Conservation (phyloP, 2,888 invertebrate genomes). For the Esperia sulphurella region DNA sequence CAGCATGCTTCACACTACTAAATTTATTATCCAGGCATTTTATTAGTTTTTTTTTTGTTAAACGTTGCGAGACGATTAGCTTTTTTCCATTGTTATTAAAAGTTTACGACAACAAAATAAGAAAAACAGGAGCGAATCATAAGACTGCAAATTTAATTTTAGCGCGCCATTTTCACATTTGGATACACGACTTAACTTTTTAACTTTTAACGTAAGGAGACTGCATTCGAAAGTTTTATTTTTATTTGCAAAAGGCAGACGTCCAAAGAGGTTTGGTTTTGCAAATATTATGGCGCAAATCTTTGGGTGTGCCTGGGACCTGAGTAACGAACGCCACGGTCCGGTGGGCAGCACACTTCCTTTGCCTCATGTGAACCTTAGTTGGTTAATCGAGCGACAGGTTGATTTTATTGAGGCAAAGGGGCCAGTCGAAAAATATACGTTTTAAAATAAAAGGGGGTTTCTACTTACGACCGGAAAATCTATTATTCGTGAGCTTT, state of each 20-base stretch:
- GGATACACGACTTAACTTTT: conserved; percentile 1
- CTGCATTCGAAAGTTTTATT: background rate
- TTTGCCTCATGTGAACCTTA: conserved; percentile 57
- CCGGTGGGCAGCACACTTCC: conserved; percentile 52
- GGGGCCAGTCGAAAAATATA: background rate
- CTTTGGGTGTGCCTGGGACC: conserved; percentile 54
- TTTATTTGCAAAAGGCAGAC: conserved; percentile 34
- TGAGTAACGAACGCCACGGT: conserved; percentile 36
- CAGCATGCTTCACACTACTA: conserved; percentile 26
- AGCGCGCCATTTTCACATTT: conserved; percentile 22
- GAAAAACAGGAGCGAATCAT: background rate
- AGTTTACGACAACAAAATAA: too few species aligned
- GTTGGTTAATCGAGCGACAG: conserved; percentile 44
- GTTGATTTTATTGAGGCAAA: background rate
- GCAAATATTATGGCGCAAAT: conserved; percentile 65
- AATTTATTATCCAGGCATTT: conserved; percentile 1
- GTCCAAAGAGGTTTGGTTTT: conserved; percentile 55
- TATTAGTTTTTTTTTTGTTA: too few species aligned
- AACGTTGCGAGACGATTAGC: background rate
- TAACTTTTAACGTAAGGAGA: background rate
- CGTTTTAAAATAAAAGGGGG: background rate
- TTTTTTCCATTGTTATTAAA: background rate
- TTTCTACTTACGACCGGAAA: too few species aligned
- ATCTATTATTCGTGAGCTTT: too few species aligned
- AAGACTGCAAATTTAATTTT: conserved; percentile 11